Evolutionary conservation across 2,888 invertebrate genomes (phyloP).

Genomic region (Drosophila mulleri): DNA sequence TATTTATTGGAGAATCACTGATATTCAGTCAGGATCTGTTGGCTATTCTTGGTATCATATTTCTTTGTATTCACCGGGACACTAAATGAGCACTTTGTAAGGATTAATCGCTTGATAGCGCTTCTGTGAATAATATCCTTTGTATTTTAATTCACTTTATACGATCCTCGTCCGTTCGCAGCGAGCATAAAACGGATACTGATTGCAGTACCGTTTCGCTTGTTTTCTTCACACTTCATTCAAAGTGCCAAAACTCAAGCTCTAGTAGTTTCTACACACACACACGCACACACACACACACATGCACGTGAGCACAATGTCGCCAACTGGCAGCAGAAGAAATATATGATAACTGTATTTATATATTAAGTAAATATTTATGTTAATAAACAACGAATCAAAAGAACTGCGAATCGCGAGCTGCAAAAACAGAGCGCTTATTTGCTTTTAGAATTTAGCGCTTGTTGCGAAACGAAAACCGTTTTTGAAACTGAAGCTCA

Average conservation of each 20-base stretch:
- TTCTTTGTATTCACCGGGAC: conserved; percentile 15
- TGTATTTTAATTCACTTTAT: neutral
- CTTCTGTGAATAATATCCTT: neutral
- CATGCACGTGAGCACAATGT: conserved; percentile 33
- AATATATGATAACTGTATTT: conserved; percentile 45
- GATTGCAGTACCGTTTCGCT: conserved; percentile 49
- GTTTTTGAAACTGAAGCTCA: conserved; percentile 63
- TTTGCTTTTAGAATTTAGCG: conserved; percentile 70
- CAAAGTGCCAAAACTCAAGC: conserved; percentile 59
- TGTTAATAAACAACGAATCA: conserved; percentile 65
- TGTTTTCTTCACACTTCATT: conserved; percentile 70
- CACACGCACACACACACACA: conserved; percentile 29
- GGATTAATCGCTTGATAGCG: neutral
- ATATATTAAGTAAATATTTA: conserved; percentile 71
- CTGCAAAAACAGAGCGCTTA: conserved; percentile 61
- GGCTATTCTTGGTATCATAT: conserved; percentile 70
- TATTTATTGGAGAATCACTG: conserved; percentile 15
- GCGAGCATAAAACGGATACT: conserved; percentile 73
- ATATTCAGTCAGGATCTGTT: conserved; percentile 56
- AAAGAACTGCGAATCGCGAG: conserved; percentile 68
- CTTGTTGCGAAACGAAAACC: conserved; percentile 75
- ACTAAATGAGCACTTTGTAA: conserved; percentile 20
- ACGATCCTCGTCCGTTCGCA: conserved; percentile 47
- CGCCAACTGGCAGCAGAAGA: conserved; percentile 57
- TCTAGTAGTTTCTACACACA: conserved; percentile 65